A percentile compares a stretch with the other conserved stretches of the same genome.
Conservation (phyloP, 2,113 vertebrate species). For the Coptodon bakossiorum region DNA sequence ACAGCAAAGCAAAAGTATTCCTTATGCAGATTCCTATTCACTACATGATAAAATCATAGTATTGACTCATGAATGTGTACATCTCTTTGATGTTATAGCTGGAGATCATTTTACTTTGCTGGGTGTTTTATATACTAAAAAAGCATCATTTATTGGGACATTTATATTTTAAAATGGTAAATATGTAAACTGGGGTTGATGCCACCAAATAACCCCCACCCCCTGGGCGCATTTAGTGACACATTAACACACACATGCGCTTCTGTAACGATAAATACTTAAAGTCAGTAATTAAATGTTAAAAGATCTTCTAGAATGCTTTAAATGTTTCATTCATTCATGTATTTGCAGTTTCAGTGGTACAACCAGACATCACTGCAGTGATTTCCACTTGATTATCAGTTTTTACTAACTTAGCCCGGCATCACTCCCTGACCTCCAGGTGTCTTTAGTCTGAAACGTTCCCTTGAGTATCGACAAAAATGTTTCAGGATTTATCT, state of each 20-base stretch:
- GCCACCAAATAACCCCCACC: not conserved
- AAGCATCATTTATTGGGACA: no score
- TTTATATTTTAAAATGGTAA: not conserved
- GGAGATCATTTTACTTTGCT: not conserved
- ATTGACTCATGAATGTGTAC: not conserved
- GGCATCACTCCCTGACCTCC: constrained; percentile 6
- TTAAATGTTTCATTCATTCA: not conserved
- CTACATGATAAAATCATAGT: not conserved
- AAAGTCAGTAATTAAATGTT: not conserved
- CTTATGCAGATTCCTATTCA: not conserved
- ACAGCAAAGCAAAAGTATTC: not conserved
- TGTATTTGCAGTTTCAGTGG: not conserved
- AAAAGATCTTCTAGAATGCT: not conserved
- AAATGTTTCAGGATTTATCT: constrained; percentile 31
- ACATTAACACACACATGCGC: not conserved
- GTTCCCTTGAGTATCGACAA: not conserved
- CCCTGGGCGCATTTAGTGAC: not conserved
- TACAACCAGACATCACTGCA: not conserved
- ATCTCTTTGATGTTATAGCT: not conserved
- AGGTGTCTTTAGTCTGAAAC: constrained; percentile 19
- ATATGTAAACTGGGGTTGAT: fast-evolving
- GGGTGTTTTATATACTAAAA: not conserved
- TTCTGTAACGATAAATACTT: not conserved
- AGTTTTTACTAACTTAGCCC: not conserved
- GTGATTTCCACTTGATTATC: not conserved